A percentile compares a stretch with the other conserved stretches of the same genome.
These are phyloP conservation scores for Odontesthes bonariensis DNA, from an alignment of 2,113 vertebrate genomes.

Conservation along the genomic window DNA sequence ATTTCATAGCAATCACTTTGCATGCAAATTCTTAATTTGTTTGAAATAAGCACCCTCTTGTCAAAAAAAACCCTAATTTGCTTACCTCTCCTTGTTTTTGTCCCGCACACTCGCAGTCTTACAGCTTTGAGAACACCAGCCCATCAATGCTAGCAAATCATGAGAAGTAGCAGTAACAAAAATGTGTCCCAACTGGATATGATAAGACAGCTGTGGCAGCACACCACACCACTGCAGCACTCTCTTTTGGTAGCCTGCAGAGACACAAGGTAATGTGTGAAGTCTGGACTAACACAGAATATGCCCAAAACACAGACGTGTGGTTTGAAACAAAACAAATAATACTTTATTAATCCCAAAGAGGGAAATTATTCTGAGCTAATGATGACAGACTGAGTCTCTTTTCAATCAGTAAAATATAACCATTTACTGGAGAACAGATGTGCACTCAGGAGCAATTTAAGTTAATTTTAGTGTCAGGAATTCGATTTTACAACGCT, in stretches of 20 bases:
- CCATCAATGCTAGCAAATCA: slow-evolving; percentile 27
- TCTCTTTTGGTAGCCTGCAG: slow-evolving; percentile 46
- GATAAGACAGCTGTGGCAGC: slow-evolving; percentile 53
- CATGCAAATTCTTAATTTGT: slow-evolving; percentile 41
- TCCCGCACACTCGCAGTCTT: background rate
- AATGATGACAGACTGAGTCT: slow-evolving; percentile 22
- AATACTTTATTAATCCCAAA: too few species aligned
- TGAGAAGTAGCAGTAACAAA: slow-evolving; percentile 43
- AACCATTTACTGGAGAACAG: slow-evolving; percentile 13
- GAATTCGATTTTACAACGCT: slow-evolving; percentile 13
- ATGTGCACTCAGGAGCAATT: slow-evolving; percentile 17
- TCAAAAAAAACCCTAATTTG: slow-evolving; percentile 6
- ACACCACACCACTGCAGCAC: slow-evolving; percentile 11
- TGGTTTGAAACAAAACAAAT: slow-evolving; percentile 30
- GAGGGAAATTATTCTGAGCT: too few species aligned
- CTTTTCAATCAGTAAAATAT: slow-evolving; percentile 12
- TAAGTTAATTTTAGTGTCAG: slow-evolving; percentile 22
- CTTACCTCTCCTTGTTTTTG: slow-evolving; percentile 18
- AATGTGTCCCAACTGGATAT: slow-evolving; percentile 34
- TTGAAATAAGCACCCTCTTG: slow-evolving; percentile 33
- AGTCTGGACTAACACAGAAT: slow-evolving; percentile 13
- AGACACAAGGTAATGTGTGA: slow-evolving; percentile 20
- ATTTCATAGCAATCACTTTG: slow-evolving; percentile 9
- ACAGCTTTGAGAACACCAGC: slow-evolving; percentile 14
- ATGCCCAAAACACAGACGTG: slow-evolving; percentile 36